Percentiles rank a stretch among this genome's conserved stretches.
Evolutionary conservation across 2,888 invertebrate genomes (phyloP).

Genomic region (Galerucella nymphaeae): DNA sequence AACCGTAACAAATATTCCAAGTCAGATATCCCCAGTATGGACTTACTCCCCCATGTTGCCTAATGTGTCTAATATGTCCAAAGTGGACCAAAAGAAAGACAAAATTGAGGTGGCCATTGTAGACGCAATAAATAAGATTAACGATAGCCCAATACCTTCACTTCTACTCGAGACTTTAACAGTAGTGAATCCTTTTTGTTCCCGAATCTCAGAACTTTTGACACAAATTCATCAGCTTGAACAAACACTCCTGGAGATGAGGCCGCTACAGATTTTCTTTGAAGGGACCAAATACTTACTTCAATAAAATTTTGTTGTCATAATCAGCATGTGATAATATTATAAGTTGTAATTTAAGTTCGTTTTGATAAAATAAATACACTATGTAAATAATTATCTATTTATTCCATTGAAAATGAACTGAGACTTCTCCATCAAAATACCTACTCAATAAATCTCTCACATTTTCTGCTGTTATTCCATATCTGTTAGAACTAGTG

Average conservation of each 20-base stretch:
- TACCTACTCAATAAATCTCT: constrained; percentile 16
- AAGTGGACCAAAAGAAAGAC: constrained; percentile 4
- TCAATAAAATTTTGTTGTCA: constrained; percentile 3
- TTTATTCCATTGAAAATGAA: constrained; percentile 25
- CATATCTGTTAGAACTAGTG: constrained; percentile 18
- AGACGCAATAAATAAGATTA: constrained; percentile 28
- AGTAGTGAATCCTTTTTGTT: constrained; percentile 22
- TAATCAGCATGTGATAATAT: no score
- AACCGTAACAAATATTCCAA: constrained; percentile 1
- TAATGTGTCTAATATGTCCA: neutral
- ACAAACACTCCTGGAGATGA: constrained; percentile 18
- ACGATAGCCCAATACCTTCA: constrained; percentile 11
- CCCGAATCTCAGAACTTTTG: constrained; percentile 20
- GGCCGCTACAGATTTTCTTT: constrained; percentile 10
- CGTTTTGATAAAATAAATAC: neutral
- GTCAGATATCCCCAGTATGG: neutral
- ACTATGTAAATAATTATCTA: constrained; percentile 3
- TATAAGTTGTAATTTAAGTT: constrained; percentile 1
- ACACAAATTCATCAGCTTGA: constrained; percentile 5
- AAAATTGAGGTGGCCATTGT: constrained; percentile 20
- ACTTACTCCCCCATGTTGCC: no score
- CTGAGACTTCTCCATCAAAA: constrained; percentile 20
- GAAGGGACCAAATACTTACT: constrained; percentile 18
- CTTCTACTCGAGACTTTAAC: neutral
- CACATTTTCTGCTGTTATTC: constrained; percentile 18